These are phyloP conservation scores for Chanos chanos DNA, from an alignment of 2,797 vertebrate genomes.

Conservation along the genomic window DNA sequence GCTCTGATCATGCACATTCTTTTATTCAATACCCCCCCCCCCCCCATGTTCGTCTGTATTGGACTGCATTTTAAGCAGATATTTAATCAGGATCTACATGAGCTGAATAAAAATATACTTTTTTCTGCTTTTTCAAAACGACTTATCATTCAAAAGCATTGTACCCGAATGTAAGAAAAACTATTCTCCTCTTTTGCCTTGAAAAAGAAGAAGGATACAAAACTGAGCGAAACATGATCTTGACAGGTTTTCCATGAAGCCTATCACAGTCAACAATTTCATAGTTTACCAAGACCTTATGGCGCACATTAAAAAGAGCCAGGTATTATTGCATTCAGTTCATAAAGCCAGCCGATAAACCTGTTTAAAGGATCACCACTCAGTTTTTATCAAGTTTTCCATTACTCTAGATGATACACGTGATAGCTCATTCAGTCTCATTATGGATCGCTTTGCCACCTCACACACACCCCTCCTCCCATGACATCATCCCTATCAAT, in stretches of 20 bases:
- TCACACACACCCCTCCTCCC: constrained; percentile 35
- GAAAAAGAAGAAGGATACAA: not conserved
- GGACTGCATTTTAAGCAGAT: constrained; percentile 36
- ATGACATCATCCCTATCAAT: constrained; percentile 53
- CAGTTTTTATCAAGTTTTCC: constrained; percentile 59
- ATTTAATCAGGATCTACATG: constrained; percentile 36
- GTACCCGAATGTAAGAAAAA: not conserved
- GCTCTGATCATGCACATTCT: constrained; percentile 5
- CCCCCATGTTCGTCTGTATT: constrained; percentile 12
- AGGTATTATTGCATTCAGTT: constrained; percentile 73
- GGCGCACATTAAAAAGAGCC: constrained; percentile 70
- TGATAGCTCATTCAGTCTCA: constrained; percentile 46
- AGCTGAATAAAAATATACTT: constrained; percentile 37
- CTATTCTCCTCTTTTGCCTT: no score
- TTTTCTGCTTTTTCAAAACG: constrained; percentile 8
- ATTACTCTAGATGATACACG: constrained; percentile 52
- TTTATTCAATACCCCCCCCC: constrained; percentile 9
- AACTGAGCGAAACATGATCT: constrained; percentile 58
- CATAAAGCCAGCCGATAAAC: constrained; percentile 65
- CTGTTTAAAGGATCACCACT: constrained; percentile 66
- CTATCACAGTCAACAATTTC: constrained; percentile 57
- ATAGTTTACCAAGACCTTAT: constrained; percentile 65
- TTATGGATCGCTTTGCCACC: constrained; percentile 43
- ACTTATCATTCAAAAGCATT: not conserved
- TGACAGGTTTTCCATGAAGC: constrained; percentile 58